Conservation (phyloP, 2,888 invertebrate species). For the Drosophila villosipedis region DNA sequence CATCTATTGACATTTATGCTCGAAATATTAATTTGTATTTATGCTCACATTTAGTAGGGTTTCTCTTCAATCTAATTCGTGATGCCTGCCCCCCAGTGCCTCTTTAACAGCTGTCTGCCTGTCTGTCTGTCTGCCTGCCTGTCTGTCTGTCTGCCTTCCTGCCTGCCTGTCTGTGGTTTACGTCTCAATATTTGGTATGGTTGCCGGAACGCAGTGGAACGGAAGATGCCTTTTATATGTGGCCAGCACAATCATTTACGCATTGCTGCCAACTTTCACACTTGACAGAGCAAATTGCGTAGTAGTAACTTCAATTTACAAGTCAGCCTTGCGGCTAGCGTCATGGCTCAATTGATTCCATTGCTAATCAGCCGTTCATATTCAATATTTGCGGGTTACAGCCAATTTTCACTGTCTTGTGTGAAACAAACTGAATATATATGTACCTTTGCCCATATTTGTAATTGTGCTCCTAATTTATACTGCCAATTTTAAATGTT, state of each 20-base stretch:
- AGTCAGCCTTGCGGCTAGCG: neutral
- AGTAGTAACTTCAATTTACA: neutral
- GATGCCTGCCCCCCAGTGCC: neutral
- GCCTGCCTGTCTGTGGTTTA: neutral
- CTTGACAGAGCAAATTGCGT: neutral
- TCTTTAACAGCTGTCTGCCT: conserved; percentile 3
- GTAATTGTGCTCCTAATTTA: neutral
- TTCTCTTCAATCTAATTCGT: neutral
- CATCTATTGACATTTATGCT: conserved; percentile 56
- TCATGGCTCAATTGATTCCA: neutral
- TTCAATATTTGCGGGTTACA: neutral
- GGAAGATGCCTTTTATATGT: neutral
- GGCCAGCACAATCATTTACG: neutral
- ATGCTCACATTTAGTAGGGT: conserved; percentile 38
- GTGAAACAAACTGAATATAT: neutral
- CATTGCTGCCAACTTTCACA: conserved; percentile 12
- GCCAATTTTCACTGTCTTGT: neutral
- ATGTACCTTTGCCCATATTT: neutral
- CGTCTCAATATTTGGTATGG: conserved; percentile 25
- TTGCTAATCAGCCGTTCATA: neutral
- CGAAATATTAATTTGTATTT: conserved; percentile 62
- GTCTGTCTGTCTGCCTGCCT: neutral
- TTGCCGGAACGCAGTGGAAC: conserved; percentile 8
- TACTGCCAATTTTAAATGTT: neutral
- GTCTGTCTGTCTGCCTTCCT: neutral